Evolutionary conservation across 2,797 vertebrate genomes (phyloP).

Genomic region (Poecilia picta): DNA sequence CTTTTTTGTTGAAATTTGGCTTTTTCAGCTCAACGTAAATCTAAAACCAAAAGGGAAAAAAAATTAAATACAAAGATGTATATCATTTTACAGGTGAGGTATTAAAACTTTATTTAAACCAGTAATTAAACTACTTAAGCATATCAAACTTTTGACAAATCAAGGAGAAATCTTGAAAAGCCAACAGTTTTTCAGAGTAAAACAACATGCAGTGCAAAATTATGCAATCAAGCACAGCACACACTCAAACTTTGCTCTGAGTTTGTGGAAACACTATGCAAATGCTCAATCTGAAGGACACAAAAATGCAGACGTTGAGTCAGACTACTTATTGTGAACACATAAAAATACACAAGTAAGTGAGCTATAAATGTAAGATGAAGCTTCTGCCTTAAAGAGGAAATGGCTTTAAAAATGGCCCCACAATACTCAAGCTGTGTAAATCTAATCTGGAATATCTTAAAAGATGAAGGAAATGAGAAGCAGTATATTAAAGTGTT

Average conservation of each 20-base stretch:
- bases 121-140: background rate
- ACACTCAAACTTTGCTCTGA: background rate
- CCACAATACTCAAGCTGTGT: background rate
- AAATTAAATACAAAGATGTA: background rate
- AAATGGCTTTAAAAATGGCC: background rate
- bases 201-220: background rate
- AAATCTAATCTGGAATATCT: background rate
- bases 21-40: background rate
- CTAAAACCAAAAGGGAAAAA: background rate
- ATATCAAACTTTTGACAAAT: background rate
- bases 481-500: background rate
- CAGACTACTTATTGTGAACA: background rate
- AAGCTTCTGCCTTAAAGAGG: background rate
- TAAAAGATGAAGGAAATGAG: background rate
- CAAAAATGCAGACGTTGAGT: background rate
- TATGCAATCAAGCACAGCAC: background rate
- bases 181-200: background rate
- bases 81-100: background rate
- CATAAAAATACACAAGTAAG: background rate
- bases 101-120: background rate
- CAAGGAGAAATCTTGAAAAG: background rate
- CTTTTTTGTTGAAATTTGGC: background rate
- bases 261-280: background rate
- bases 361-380: background rate
- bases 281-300: background rate